Percentiles rank a stretch among this genome's conserved stretches.
Evolutionary conservation across 2,888 invertebrate genomes (phyloP).

Genomic region (Notodonta ziczac): DNA sequence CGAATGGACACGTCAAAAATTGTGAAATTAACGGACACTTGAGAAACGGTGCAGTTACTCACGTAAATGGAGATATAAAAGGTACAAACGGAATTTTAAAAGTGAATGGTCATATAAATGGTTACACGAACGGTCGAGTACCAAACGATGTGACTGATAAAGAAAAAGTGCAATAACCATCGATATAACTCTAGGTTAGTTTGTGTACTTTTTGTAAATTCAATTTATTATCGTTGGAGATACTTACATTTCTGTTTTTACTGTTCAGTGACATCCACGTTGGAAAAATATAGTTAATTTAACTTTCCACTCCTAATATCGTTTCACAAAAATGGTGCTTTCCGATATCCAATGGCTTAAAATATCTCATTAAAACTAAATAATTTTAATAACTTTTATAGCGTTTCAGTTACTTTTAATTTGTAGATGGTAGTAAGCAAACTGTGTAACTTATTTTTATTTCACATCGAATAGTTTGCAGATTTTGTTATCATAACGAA

Average conservation of each 20-base stretch:
- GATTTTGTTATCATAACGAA: too few relatives aligned
- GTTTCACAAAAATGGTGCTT: too few relatives aligned
- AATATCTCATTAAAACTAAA: too few relatives aligned
- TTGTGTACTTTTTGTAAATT: conserved; percentile 32
- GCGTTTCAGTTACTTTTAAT: too few relatives aligned
- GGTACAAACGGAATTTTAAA: conserved; percentile 18
- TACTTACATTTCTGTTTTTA: conserved; percentile 8
- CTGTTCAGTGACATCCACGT: background rate
- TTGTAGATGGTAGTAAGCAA: too few relatives aligned
- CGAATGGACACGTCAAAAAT: conserved; percentile 37
- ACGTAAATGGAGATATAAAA: conserved; percentile 19
- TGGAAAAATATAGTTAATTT: too few relatives aligned
- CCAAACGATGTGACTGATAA: conserved; percentile 53
- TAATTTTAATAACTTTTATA: too few relatives aligned
- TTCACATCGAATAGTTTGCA: too few relatives aligned
- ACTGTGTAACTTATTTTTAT: too few relatives aligned
- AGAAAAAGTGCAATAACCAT: conserved; percentile 69
- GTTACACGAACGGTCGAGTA: conserved; percentile 55
- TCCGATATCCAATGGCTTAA: too few relatives aligned
- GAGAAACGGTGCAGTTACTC: conserved; percentile 21
- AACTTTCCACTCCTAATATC: too few relatives aligned
- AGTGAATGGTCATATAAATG: conserved; percentile 50
- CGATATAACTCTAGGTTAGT: conserved; percentile 29
- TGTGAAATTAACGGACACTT: conserved; percentile 38
- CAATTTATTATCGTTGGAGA: conserved; percentile 25